A percentile compares a stretch with the other conserved stretches of the same genome.
Evolutionary conservation across 2,888 invertebrate species (phyloP).

Genomic region (Diarsia rubi): DNA sequence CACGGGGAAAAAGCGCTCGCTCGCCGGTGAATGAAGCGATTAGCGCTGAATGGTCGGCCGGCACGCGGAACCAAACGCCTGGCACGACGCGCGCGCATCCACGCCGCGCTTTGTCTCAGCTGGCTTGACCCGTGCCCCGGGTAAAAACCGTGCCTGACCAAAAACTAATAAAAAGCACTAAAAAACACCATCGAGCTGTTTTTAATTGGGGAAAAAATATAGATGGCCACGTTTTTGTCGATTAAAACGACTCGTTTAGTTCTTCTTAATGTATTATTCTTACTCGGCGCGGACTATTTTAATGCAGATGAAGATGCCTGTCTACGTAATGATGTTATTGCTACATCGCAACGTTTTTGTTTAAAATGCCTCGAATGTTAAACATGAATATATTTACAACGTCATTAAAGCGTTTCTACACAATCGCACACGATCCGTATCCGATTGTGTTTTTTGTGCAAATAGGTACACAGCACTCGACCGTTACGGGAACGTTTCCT

Average conservation of each 20-base stretch:
- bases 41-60: conserved; percentile 87
- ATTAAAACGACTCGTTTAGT: conserved; percentile 69
- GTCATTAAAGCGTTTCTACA: conserved; percentile 55
- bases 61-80: conserved; percentile 87
- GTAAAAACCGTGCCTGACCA: conserved; percentile 79
- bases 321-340: conserved; percentile 64
- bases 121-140: conserved; percentile 89
- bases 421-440: conserved; percentile 56
- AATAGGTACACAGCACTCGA: conserved; percentile 49
- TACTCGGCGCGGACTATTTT: conserved; percentile 66
- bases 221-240: conserved; percentile 76
- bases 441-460: conserved; percentile 56
- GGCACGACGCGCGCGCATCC: conserved; percentile 83
- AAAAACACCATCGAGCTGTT: conserved; percentile 79
- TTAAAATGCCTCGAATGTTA: conserved; percentile 40
- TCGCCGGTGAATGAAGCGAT: conserved; percentile 89
- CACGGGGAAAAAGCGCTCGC: conserved; percentile 85
- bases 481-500: conserved; percentile 53
- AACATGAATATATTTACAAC: conserved; percentile 50
- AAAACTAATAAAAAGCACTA: conserved; percentile 80
- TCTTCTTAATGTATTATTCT: conserved; percentile 67
- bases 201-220: conserved; percentile 87
- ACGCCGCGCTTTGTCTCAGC: conserved; percentile 87
- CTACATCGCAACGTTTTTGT: conserved; percentile 54
- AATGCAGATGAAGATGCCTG: conserved; percentile 72